Conservation (phyloP, 1,140 invertebrate genomes). For the Eufriesea mexicana region DNA sequence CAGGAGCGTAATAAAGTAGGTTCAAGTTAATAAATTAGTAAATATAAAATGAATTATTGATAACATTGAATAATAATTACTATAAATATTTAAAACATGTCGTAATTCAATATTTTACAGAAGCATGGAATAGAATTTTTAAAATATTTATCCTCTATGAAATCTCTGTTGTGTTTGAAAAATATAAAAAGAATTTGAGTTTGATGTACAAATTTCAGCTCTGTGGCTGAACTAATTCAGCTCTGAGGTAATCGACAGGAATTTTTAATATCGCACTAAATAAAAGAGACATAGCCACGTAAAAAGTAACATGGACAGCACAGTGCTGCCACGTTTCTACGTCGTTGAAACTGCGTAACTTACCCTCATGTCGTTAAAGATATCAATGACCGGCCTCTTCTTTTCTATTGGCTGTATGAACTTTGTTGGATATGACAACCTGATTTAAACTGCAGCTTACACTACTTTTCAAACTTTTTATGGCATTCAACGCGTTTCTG, state of each 20-base stretch:
- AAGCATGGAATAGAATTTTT: too few relatives aligned
- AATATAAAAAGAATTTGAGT: not conserved
- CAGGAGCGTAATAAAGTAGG: too few relatives aligned
- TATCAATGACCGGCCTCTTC: conserved; percentile 54
- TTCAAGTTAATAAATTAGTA: too few relatives aligned
- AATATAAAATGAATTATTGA: too few relatives aligned
- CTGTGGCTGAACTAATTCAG: too few relatives aligned
- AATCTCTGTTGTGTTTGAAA: not conserved
- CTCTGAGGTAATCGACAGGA: not conserved
- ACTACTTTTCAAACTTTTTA: not conserved
- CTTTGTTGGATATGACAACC: not conserved
- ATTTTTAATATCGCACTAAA: not conserved
- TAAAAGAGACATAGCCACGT: not conserved
- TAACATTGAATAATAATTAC: too few relatives aligned
- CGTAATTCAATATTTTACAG: too few relatives aligned
- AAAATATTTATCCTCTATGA: too few relatives aligned
- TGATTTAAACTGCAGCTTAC: not conserved
- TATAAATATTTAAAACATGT: too few relatives aligned
- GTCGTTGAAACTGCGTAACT: conserved; percentile 16
- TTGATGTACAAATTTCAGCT: not conserved
- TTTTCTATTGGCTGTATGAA: not conserved
- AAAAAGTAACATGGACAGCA: not conserved
- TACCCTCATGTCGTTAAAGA: conserved; percentile 37
- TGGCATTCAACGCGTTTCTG: not conserved
- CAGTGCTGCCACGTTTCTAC: conserved; percentile 25